A percentile compares a stretch with the other conserved stretches of the same genome.
phyloP scores from a whole-genome alignment of 2,888 invertebrate species.

The Drosophila atripex region DNA sequence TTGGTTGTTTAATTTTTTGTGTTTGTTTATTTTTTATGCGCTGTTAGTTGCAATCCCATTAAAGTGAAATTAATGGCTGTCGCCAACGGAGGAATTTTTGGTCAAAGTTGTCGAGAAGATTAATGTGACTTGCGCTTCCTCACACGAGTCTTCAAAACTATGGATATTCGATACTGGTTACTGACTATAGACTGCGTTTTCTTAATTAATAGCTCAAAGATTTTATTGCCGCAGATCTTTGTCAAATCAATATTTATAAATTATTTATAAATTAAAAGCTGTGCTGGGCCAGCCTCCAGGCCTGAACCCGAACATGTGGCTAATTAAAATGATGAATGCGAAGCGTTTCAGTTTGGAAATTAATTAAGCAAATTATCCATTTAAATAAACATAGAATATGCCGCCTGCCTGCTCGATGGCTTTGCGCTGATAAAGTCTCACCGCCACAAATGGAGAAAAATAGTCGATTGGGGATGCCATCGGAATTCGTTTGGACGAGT shows the following conservation, averaged over 20 bases:
- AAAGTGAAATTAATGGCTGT: conserved; percentile 64
- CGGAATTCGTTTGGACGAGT: conserved; percentile 29
- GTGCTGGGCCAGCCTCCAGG: conserved; percentile 27
- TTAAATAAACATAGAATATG: conserved; percentile 49
- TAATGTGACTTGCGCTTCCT: conserved; percentile 53
- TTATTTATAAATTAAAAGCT: conserved; percentile 64
- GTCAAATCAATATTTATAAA: conserved; percentile 64
- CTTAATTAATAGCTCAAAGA: conserved; percentile 53
- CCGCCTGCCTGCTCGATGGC: conserved; percentile 48
- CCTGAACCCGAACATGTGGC: conserved; percentile 28
- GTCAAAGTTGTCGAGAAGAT: conserved; percentile 49
- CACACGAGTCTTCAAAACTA: conserved; percentile 13
- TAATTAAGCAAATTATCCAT: conserved; percentile 55
- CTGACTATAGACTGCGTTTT: conserved; percentile 33
- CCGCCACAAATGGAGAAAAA: conserved; percentile 5
- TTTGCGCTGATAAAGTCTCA: conserved; percentile 41
- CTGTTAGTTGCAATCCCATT: conserved; percentile 48
- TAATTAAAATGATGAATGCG: conserved; percentile 72
- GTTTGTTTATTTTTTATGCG: conserved; percentile 9
- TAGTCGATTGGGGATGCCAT: conserved; percentile 16
- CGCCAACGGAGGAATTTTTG: conserved; percentile 47
- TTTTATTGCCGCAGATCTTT: conserved; percentile 49
- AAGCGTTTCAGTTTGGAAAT: conserved; percentile 50
- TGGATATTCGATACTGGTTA: conserved; percentile 20
- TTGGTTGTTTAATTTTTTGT: conserved; percentile 9